phyloP scores from a whole-genome alignment of 92 coral and sea anemone genomes.

The Scolanthus callimorphus region DNA sequence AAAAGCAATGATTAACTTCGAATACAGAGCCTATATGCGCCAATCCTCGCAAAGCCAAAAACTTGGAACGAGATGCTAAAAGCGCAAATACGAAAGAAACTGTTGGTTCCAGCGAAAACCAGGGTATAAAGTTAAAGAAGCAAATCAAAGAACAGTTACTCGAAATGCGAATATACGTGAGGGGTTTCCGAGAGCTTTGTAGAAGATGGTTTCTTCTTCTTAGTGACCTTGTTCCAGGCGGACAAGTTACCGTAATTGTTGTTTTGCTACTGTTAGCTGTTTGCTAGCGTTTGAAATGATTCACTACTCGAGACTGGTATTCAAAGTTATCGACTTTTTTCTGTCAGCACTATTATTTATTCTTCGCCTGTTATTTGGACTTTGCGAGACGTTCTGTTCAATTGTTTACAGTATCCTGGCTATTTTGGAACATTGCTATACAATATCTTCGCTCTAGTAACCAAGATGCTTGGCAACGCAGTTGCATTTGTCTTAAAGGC shows the following conservation, averaged over 20 bases:
- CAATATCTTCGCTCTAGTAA: conserved; percentile 1
- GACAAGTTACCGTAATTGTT: conserved; percentile 31
- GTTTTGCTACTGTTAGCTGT: conserved; percentile 16
- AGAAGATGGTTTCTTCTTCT: conserved; percentile 60
- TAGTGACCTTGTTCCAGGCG: conserved; percentile 63
- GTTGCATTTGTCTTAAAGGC: conserved; percentile 11
- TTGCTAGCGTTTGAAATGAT: conserved; percentile 20
- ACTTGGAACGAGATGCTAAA: conserved; percentile 10
- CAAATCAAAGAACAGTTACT: conserved; percentile 16
- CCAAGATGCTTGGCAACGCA: too few species aligned
- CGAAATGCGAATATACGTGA: conserved; percentile 30
- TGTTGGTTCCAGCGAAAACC: conserved; percentile 23
- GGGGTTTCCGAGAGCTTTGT: conserved; percentile 60
- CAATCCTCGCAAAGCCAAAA: conserved; percentile 8
- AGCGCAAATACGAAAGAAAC: conserved; percentile 15
- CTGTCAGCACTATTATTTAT: conserved; percentile 20
- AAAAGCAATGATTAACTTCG: conserved; percentile 20
- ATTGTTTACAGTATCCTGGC: conserved; percentile 16
- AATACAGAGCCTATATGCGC: conserved; percentile 29
- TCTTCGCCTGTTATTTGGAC: conserved; percentile 37
- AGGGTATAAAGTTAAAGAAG: conserved; percentile 1
- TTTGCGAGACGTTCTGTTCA: conserved; percentile 28
- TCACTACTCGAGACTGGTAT: conserved; percentile 18
- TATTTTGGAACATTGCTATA: conserved; percentile 5
- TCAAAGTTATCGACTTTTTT: conserved; percentile 31